A percentile compares a stretch with the other conserved stretches of the same genome.
phyloP scores from a whole-genome alignment of 2,888 invertebrate species.

The Drosophila fungiperda region DNA sequence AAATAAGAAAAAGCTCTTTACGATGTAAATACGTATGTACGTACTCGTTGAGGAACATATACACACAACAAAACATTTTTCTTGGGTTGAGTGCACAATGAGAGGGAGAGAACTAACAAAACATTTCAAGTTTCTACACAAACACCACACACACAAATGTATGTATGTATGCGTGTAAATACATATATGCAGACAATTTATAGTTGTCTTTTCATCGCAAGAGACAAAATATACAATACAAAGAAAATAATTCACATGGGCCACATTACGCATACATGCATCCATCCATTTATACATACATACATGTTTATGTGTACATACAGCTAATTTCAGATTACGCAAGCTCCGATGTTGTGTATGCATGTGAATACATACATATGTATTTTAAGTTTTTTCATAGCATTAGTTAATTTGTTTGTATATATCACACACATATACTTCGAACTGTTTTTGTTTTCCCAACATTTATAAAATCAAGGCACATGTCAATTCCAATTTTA shows the following conservation, averaged over 20 bases:
- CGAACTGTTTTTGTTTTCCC: conserved; percentile 23
- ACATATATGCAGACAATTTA: conserved; percentile 24
- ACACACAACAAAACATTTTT: conserved; percentile 23
- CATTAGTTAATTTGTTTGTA: conserved; percentile 8
- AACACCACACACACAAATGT: neutral
- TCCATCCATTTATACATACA: conserved; percentile 12
- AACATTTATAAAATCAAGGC: conserved; percentile 50
- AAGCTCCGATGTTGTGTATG: conserved; percentile 52
- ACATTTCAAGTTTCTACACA: conserved; percentile 50
- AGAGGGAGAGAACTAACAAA: conserved; percentile 39
- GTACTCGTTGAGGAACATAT: conserved; percentile 21
- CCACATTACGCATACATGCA: conserved; percentile 26
- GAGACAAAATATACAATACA: conserved; percentile 34
- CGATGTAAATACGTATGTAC: conserved; percentile 37
- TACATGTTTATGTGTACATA: conserved; percentile 25
- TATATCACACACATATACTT: conserved; percentile 15
- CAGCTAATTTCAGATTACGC: conserved; percentile 72
- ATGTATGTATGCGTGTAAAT: conserved; percentile 10
- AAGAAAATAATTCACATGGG: conserved; percentile 52
- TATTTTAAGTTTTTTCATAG: conserved; percentile 16
- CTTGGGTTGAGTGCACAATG: conserved; percentile 15
- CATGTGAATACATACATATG: conserved; percentile 39
- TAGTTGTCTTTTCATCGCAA: conserved; percentile 46
- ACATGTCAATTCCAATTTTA: conserved; percentile 62
- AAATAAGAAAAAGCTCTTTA: conserved; percentile 29